Base-by-base conservation (phyloP, 1,140 invertebrate species). In the Brachionus angularis region DNA sequence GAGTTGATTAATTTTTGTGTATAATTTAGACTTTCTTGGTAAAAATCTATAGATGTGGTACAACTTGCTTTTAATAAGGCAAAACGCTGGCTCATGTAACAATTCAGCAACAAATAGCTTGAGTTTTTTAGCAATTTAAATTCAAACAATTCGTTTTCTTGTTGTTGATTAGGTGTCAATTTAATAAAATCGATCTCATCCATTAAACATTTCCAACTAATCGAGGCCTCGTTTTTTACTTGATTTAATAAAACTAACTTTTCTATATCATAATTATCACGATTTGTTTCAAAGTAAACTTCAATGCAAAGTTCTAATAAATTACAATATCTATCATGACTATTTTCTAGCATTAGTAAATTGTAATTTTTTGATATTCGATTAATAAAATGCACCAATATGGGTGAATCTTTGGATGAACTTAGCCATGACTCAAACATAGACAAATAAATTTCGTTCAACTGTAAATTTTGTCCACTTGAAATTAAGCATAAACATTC, bases 381-480 rank as follows among this genome's bases (percentile, higher is more conserved):
- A 29, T 67, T 67, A n/a, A 67, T 67, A 12, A 67, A 50, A 31
- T 67, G 42, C 10, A 21, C 33, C n/a, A 67, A 18, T 29, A 67
- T 67, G 18, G 62, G 62, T 12, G 62, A 67, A 14, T 67, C 62
- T 47, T 50, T 67, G n/a, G 62, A 67, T 18, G 62, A 67, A 10
- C 62, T 50, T 1, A 67, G 23, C 62, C 62, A 67, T 10, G 62
- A 47, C 18, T 67, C 62, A 27, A 67, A 47, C 25, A 67, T 47
- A 4, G 29, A 47, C 10, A 47, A 42, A 42, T 67, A 67, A 34
- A 67, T 36, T 46, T 67, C 42, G 8, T 27, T 50, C 23, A 67
- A 10, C 16, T 42, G n/a, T 12, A 16, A 14, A 23, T 31, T 18
- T 34, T 67, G 31, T 10, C 23, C 42, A 4, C 18, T 16, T 2